Evolutionary conservation across 2,113 vertebrate genomes (phyloP), one percentile per base, ranked within the genome.

Genomic region (Coregonus clupeaformis): DNA sequence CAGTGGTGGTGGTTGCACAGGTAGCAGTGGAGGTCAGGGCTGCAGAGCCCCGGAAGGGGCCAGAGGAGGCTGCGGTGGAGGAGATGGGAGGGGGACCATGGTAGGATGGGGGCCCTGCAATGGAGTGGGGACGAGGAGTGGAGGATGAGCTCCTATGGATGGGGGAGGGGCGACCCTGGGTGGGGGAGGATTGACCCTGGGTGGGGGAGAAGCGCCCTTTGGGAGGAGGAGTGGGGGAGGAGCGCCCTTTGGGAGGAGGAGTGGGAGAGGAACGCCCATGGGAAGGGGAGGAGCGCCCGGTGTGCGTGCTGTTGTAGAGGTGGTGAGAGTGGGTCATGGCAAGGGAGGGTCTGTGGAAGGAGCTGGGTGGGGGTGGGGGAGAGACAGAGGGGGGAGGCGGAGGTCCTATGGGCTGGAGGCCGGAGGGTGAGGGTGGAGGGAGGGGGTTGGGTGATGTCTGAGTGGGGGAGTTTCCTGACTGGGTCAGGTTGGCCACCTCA

Each of bases 401-500:
- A 85, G 82, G 93, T 90, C 88, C 92, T 4, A 25, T 86, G 45
- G 30, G 64, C 18, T 1, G 73, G 67, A 6, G 79, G 67, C 16
- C 16, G 22, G 64, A 32, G 68, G 73, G 4, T 32, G 62, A 1
- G 69, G 20, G 4, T 25, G 81, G 79, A 45, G 81, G 84, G 14
- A 32, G 79, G 0, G 89, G 91, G 71, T 92, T 89, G 32, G 91
- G 90, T 0, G 91, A 92, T 1, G 86, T 88, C 22, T 90, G 81
- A 6, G 90, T 92, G 2, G 92, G 92, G 0, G 92, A 94, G 1
- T 78, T 90, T 24, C 87, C 91, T 0, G 94, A 94, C 84, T 96
- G 95, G 59, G 96, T 97, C 73, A 97, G 86, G 32, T 95, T 96
- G 27, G 96, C 96, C 76, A 96, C 96, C 85, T 97, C 96, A 2